Percentiles rank a stretch among this genome's conserved stretches.
These are phyloP conservation scores for Thymallus thymallus DNA, from an alignment of 2,113 vertebrate species.

Conservation along the genomic window DNA sequence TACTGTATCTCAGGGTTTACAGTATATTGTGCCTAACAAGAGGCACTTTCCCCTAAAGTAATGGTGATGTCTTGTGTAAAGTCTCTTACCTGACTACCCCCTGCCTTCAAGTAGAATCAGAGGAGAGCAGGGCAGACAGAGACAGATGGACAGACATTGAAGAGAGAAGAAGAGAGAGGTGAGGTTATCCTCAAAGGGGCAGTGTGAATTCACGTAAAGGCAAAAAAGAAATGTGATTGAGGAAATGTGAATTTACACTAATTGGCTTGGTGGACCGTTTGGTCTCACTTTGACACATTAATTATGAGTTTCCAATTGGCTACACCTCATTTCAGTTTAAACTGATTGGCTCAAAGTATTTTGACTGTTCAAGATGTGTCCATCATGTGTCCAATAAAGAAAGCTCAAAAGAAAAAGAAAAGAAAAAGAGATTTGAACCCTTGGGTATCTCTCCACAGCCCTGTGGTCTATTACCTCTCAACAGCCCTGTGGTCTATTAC, in stretches of 20 bases:
- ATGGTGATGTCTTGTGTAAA: conserved; percentile 1
- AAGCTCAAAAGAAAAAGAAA: not conserved
- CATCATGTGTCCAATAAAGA: not conserved
- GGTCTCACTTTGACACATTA: not conserved
- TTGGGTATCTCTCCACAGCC: not conserved
- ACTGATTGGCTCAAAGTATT: not conserved
- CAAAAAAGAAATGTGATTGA: conserved; percentile 29
- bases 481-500: no score
- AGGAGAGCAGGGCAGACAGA: conserved; percentile 71
- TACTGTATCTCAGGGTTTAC: not conserved
- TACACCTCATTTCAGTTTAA: not conserved
- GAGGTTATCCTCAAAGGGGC: conserved; percentile 60
- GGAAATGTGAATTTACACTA: not conserved
- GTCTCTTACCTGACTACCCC: conserved; percentile 94
- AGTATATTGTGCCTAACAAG: not conserved
- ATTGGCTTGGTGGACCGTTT: not conserved
- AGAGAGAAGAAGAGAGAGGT: conserved; percentile 67
- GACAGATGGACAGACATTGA: conserved; percentile 69
- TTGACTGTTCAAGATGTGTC: conserved; percentile 8
- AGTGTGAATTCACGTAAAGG: conserved; percentile 30
- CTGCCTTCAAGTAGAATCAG: conserved; percentile 87
- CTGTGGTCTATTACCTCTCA: conserved; percentile 83
- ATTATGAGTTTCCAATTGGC: not conserved
- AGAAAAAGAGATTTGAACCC: not conserved
- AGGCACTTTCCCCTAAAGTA: not conserved